Percentiles rank a stretch among this genome's conserved stretches.
Conservation (phyloP, 1,140 invertebrate genomes). For the Epicauta chinensis region DNA sequence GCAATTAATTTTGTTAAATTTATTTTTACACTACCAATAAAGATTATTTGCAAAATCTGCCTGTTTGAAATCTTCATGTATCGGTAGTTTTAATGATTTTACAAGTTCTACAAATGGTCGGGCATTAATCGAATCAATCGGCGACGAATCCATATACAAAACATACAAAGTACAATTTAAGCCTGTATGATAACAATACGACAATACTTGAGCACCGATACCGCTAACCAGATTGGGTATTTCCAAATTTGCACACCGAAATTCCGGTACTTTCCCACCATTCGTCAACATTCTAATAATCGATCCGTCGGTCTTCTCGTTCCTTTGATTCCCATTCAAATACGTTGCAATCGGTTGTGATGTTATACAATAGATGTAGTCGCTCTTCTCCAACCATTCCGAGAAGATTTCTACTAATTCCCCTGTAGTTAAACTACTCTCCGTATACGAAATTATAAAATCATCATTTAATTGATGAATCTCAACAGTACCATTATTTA, state of each 20-base stretch:
- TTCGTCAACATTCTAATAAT: constrained; percentile 24
- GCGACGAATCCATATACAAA: constrained; percentile 25
- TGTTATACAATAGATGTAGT: constrained; percentile 28
- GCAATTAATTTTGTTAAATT: too few relatives aligned
- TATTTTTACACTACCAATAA: too few relatives aligned
- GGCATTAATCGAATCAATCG: constrained; percentile 32
- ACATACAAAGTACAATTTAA: constrained; percentile 28
- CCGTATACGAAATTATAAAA: constrained; percentile 23
- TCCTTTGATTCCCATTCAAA: constrained; percentile 10
- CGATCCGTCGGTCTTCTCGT: constrained; percentile 8
- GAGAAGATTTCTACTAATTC: constrained; percentile 21
- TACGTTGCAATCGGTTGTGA: constrained; percentile 23
- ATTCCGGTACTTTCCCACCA: constrained; percentile 6
- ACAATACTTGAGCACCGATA: constrained; percentile 26
- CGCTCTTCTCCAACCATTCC: constrained; percentile 22
- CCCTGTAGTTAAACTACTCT: constrained; percentile 18
- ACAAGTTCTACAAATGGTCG: constrained; percentile 26
- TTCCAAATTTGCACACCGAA: constrained; percentile 24
- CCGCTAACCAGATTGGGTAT: constrained; percentile 33
- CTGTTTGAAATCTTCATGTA: not conserved
- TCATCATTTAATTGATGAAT: constrained; percentile 19
- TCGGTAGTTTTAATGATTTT: constrained; percentile 15
- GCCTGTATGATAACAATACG: constrained; percentile 26
- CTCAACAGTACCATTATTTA: constrained; percentile 21
- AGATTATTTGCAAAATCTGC: too few relatives aligned